Evolutionary conservation across 2,888 invertebrate species (phyloP).

Genomic region (Apodemia hepburni): DNA sequence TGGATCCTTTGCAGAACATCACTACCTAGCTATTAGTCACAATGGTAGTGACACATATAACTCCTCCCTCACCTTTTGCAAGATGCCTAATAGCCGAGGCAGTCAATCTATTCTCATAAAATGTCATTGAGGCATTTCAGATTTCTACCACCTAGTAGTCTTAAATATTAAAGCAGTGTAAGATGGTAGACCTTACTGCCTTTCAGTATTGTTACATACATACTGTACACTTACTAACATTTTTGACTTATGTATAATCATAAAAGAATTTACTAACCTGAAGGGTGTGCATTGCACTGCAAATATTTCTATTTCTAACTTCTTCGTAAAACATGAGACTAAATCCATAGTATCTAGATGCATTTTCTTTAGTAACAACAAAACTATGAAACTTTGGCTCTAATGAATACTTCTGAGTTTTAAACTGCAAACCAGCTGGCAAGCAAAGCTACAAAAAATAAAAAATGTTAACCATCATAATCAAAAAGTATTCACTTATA

Average conservation of each 20-base stretch:
- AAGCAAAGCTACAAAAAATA: constrained; percentile 87
- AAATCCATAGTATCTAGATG: constrained; percentile 95
- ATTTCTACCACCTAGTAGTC: too few species aligned
- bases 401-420: constrained; percentile 94
- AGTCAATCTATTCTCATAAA: too few species aligned
- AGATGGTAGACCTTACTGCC: too few species aligned
- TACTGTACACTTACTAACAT: too few species aligned
- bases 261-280: constrained; percentile 77
- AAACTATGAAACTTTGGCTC: constrained; percentile 97
- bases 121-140: too few species aligned
- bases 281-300: constrained; percentile 96
- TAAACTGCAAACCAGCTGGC: constrained; percentile 96
- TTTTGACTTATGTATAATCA: background rate
- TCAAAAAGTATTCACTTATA: background rate
- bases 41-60: too few species aligned
- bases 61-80: too few species aligned
- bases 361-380: constrained; percentile 98
- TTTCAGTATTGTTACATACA: too few species aligned
- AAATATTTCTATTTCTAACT: constrained; percentile 94
- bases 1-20: too few species aligned
- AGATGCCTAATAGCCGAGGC: too few species aligned
- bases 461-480: constrained; percentile 51
- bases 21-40: too few species aligned
- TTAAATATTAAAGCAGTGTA: too few species aligned
- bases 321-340: constrained; percentile 98